Evolutionary conservation across 2,113 vertebrate genomes (phyloP), one percentile per base, ranked within the genome.

Genomic region (Plotosus lineatus): DNA sequence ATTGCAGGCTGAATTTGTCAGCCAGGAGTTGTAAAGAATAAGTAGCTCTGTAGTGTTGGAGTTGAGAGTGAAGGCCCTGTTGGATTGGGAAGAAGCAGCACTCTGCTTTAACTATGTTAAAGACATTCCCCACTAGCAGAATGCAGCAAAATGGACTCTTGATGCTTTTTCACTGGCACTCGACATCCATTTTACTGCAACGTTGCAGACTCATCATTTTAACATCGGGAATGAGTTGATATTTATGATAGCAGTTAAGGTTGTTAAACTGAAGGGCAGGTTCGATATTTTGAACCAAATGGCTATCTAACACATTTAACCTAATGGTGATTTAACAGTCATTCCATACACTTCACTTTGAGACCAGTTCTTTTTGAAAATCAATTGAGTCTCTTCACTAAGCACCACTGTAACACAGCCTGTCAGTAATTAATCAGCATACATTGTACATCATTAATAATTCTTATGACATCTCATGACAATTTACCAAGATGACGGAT

Each of bases 1-100:
- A 85, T 85, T 79, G 84, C 71, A 51, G 58, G 77, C 71, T 17
- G 77, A 75, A 78, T 79, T 82, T 85, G 84, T 79, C 84, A 85
- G 75, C 55, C 77, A 79, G 77, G 78, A 75, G 77, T 78, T 82
- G 80, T 82, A 85, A 79, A 79, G 80, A 71, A 44, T 68, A 69
- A 85, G 84, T 71, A 79, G 81, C 61, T 76, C 31, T 36, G 40
- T 85, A 72, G 77, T 38, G 76, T 69, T 75, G 73, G 61, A 60
- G 51, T 40, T 48, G 19, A 31, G 44, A 78, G 71, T 10, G 46
- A 31, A 63, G 48, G 63, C 75, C 50, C 75, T 78, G 69, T 79
- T 36, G 80, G 44, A 60, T 75, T 42, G 36, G 31, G 51, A 40
- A 61, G 76, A 66, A 6, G 36, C 65, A 77, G 50, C 19, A 60